Conservation (phyloP, 2,888 invertebrate genomes). For the Bombyx huttoni region DNA sequence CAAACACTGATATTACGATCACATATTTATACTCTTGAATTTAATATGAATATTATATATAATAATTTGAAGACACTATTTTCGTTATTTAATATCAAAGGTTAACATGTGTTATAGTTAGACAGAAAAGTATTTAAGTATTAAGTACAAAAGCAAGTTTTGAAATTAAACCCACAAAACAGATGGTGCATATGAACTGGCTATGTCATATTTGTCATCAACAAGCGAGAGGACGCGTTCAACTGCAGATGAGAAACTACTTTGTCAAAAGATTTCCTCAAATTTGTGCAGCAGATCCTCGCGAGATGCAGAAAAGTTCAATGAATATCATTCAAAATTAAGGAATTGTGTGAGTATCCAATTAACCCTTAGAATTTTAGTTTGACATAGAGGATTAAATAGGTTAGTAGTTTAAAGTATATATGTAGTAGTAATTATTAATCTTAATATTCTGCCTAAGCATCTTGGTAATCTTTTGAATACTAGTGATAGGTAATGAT, state of each 20-base stretch:
- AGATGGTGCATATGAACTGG: conserved; percentile 63
- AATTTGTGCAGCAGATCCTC: conserved; percentile 33
- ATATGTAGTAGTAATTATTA: no score
- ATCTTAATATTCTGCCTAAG: no score
- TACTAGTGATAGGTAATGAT: no score
- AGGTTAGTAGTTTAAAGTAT: no score
- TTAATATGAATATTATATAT: neutral
- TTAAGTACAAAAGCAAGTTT: no score
- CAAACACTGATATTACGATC: no score
- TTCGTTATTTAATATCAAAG: conserved; percentile 1
- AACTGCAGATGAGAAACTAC: conserved; percentile 44
- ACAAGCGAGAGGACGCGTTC: conserved; percentile 34
- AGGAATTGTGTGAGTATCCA: conserved; percentile 50
- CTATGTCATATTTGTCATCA: conserved; percentile 54
- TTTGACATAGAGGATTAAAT: no score
- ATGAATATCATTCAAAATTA: conserved; percentile 55
- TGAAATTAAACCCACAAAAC: neutral
- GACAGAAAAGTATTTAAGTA: no score
- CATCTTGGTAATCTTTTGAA: no score
- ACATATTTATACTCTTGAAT: neutral
- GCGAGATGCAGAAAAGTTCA: conserved; percentile 56
- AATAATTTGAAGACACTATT: neutral
- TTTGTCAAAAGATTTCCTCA: conserved; percentile 55
- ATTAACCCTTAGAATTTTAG: conserved; percentile 4
- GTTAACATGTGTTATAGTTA: neutral